Evolutionary conservation across 2,888 invertebrate species (phyloP).

Genomic region (Therioaphis trifolii): DNA sequence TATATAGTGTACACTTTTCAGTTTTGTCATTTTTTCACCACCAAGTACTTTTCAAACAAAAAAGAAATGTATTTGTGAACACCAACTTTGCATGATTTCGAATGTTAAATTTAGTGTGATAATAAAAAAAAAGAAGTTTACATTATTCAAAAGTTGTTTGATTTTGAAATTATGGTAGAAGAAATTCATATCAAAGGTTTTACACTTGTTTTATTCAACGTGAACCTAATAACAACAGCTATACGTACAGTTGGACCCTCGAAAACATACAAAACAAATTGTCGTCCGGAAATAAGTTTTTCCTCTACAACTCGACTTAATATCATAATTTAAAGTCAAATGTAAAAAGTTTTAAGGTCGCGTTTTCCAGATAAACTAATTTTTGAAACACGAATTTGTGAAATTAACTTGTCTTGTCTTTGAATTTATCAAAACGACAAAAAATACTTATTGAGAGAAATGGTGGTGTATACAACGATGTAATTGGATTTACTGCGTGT

Average conservation of each 20-base stretch:
- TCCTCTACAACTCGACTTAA: not conserved
- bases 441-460: constrained; percentile 48
- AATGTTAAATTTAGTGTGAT: not conserved
- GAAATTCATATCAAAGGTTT: not conserved
- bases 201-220: not conserved
- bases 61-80: not conserved
- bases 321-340: constrained; percentile 11
- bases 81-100: not conserved
- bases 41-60: too few species aligned
- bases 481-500: constrained; percentile 49
- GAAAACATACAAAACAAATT: constrained; percentile 13
- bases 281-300: not conserved
- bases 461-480: constrained; percentile 6
- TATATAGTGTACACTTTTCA: too few species aligned
- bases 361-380: constrained; percentile 16
- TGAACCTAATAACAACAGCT: not conserved
- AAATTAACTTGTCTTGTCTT: not conserved
- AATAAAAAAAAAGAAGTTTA: not conserved
- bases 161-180: not conserved
- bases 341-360: constrained; percentile 5
- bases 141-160: constrained; percentile 8
- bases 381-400: constrained; percentile 15
- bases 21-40: too few species aligned
- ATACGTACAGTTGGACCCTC: not conserved
- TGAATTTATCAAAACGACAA: constrained; percentile 29